Evolutionary conservation across 1,140 invertebrate species (phyloP).

Genomic region (Danaus plexippus): DNA sequence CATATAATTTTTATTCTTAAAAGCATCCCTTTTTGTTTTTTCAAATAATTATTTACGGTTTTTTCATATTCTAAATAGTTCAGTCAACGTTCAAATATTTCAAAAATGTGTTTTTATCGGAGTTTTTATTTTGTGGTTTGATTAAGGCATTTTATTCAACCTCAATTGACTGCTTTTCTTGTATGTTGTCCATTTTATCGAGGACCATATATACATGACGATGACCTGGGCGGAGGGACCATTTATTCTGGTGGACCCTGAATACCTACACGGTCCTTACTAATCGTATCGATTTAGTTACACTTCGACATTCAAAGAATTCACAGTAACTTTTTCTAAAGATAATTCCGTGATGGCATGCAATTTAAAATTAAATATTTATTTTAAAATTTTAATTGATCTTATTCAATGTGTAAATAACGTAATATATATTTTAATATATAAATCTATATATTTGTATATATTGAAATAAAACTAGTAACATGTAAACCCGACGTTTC

Average conservation of each 20-base stretch:
- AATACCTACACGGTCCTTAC: conserved; percentile 34
- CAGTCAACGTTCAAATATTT: conserved; percentile 15
- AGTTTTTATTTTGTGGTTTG: conserved; percentile 34
- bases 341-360: conserved; percentile 18
- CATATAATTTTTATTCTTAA: too few species aligned
- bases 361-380: not conserved
- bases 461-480: too few species aligned
- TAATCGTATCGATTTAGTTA: conserved; percentile 45
- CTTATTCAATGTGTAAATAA: too few species aligned
- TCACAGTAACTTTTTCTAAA: conserved; percentile 27
- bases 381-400: too few species aligned
- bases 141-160: conserved; percentile 42
- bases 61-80: not conserved
- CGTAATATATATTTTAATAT: too few species aligned
- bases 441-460: too few species aligned
- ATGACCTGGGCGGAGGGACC: conserved; percentile 15
- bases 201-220: conserved; percentile 12
- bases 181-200: conserved; percentile 24
- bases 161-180: conserved; percentile 32
- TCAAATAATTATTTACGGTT: conserved; percentile 1
- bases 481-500: too few species aligned
- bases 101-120: conserved; percentile 23
- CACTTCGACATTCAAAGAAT: conserved; percentile 44
- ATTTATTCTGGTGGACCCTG: conserved; percentile 18
- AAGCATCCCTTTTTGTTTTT: too few species aligned